Base-by-base conservation (phyloP, 2,113 vertebrate genomes). In the Varanus salvator region DNA sequence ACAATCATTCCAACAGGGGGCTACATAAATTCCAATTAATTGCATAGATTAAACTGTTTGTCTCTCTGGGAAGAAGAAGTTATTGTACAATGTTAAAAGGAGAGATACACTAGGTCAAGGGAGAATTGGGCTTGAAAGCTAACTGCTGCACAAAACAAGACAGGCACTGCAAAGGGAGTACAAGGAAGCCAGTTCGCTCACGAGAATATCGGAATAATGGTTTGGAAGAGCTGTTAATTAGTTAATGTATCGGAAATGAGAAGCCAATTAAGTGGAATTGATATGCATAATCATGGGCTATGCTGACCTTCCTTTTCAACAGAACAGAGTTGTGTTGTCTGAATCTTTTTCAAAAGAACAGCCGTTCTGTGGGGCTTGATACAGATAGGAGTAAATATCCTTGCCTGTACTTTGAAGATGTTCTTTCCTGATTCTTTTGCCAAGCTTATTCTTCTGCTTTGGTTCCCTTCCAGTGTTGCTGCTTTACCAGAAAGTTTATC, bases 211-310 rank as follows among this genome's bases (percentile, higher is more conserved):
- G 15, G 34, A 90, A 87, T 29, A 78, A 74, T 44, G 69, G 91
- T 95, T 92, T 94, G 57, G 93, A 95, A 95, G 34, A 89, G 91
- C 78, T 92, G 72, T 91, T 96, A 95, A 96, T 96, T 94, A 92
- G 69, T 66, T 92, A 94, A 94, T 14, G 54, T 93, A 92, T 93
- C 84, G 93, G 84, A 96, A 95, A 95, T 76, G 44, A 92, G 89
- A 94, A 95, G 57, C 87, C 92, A 95, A 95, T 95, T 94, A 95
- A 94, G 77, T 88, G 27, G 92, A 94, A 96, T 71, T 91, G 89
- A 95, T 93, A 48, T 75, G 48, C 85, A 66, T 91, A 88, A 82
- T 95, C 91, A 93, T 81, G 44, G 89, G 57, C 82, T 87, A 76
- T 52, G 14, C 3, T 48, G 38, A n/a, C 71, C 31, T 95, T 95